A percentile compares a stretch with the other conserved stretches of the same genome.
phyloP scores from a whole-genome alignment of 2,113 vertebrate species.

The Conger conger region DNA sequence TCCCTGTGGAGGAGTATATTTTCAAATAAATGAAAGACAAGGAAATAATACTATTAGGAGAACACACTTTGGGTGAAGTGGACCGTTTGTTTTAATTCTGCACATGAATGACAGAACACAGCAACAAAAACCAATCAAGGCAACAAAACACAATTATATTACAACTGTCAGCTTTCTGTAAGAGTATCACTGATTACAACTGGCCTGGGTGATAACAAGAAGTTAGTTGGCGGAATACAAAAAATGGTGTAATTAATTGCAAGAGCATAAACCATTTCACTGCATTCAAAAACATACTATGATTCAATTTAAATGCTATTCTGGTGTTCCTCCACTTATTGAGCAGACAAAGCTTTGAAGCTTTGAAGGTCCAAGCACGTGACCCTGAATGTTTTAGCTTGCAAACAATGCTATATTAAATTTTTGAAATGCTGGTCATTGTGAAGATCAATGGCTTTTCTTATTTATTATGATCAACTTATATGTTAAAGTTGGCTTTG shows the following conservation, averaged over 20 bases:
- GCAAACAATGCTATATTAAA: neutral
- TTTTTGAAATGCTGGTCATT: neutral
- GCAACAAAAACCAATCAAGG: neutral
- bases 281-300: neutral
- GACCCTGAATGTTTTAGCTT: neutral
- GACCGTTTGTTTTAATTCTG: conserved; percentile 22
- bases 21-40: conserved; percentile 11
- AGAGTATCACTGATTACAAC: conserved; percentile 29
- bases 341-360: neutral
- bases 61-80: neutral
- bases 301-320: neutral
- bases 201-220: conserved; percentile 26
- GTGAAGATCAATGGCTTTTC: neutral
- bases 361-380: neutral
- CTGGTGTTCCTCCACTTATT: neutral
- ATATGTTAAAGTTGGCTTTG: neutral
- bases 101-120: neutral
- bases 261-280: conserved; percentile 31
- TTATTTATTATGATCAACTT: conserved; percentile 1
- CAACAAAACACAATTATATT: neutral
- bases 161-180: neutral
- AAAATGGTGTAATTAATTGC: conserved; percentile 23
- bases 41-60: conserved; percentile 11
- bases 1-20: conserved; percentile 19
- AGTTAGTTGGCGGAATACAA: conserved; percentile 25